Conservation (phyloP, 2,113 vertebrate genomes). For the Bolborhynchus lineola region DNA sequence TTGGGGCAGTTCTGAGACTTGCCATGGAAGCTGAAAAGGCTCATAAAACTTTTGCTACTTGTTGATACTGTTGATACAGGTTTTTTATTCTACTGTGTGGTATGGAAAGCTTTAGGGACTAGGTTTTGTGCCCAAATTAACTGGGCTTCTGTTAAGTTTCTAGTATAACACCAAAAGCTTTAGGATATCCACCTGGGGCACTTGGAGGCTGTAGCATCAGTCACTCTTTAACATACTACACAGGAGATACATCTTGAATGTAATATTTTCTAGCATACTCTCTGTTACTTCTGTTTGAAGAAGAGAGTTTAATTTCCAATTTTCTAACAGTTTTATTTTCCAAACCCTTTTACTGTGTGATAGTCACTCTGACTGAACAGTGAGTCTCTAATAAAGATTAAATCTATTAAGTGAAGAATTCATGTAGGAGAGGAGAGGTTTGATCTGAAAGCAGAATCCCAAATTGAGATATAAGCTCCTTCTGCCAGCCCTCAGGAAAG, state of each 20-base stretch:
- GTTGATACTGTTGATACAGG: neutral
- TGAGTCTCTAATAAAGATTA: neutral
- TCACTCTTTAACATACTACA: neutral
- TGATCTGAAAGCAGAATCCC: neutral
- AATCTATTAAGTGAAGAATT: neutral
- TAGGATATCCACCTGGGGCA: neutral
- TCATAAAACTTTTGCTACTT: neutral
- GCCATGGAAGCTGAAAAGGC: neutral
- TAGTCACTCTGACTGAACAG: neutral
- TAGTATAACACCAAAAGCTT: neutral
- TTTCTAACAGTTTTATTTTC: neutral
- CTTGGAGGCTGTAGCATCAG: accelerated
- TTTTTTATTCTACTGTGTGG: neutral
- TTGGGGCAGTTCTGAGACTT: neutral
- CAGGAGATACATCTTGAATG: neutral
- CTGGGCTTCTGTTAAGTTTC: neutral
- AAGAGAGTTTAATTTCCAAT: neutral
- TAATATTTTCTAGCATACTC: neutral
- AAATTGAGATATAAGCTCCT: neutral
- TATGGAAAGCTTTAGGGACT: neutral
- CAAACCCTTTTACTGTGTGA: accelerated
- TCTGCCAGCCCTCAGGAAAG: neutral
- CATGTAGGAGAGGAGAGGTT: neutral
- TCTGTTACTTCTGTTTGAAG: neutral
- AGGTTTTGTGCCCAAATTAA: neutral